Percentiles rank a stretch among this genome's conserved stretches.
phyloP scores from a whole-genome alignment of 1,140 invertebrate genomes.

The Xylocopa sonorina region DNA sequence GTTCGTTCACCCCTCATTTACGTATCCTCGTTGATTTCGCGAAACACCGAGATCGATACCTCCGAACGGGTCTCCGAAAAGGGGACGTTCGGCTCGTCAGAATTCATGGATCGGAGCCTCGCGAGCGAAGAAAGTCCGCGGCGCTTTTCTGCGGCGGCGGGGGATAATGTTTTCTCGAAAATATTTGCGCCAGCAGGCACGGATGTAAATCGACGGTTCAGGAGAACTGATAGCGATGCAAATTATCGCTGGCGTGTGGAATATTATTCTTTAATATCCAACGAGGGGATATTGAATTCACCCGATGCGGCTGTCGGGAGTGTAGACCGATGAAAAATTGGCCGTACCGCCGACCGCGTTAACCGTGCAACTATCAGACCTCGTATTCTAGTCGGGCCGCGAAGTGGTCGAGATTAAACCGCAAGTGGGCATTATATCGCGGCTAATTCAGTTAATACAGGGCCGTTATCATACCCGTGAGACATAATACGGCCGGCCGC shows the following conservation, averaged over 20 bases:
- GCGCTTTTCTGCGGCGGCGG: not conserved
- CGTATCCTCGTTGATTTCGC: not conserved
- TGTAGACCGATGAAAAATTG: slow-evolving; percentile 54
- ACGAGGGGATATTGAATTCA: slow-evolving; percentile 59
- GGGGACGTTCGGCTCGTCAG: no score
- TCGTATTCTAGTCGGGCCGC: slow-evolving; percentile 41
- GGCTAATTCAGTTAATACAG: slow-evolving; percentile 70
- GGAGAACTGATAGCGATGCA: slow-evolving; percentile 30
- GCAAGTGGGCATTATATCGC: slow-evolving; percentile 68
- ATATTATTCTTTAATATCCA: slow-evolving; percentile 72
- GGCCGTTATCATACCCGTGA: slow-evolving; percentile 66
- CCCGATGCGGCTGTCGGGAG: not conserved
- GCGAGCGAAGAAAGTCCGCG: not conserved
- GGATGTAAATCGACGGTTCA: not conserved
- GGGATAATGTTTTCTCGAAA: not conserved
- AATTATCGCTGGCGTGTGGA: slow-evolving; percentile 47
- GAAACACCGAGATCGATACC: not conserved
- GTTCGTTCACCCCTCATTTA: slow-evolving; percentile 46
- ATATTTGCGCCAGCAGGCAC: not conserved
- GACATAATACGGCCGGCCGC: slow-evolving; percentile 16
- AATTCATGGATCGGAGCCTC: no score
- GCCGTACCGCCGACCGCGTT: not conserved
- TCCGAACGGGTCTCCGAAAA: no score
- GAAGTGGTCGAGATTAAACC: slow-evolving; percentile 69
- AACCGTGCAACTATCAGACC: slow-evolving; percentile 17